Percentiles rank a stretch among this genome's conserved stretches.
Conservation (phyloP, 2,888 invertebrate species). For the Ametastegia equiseti region DNA sequence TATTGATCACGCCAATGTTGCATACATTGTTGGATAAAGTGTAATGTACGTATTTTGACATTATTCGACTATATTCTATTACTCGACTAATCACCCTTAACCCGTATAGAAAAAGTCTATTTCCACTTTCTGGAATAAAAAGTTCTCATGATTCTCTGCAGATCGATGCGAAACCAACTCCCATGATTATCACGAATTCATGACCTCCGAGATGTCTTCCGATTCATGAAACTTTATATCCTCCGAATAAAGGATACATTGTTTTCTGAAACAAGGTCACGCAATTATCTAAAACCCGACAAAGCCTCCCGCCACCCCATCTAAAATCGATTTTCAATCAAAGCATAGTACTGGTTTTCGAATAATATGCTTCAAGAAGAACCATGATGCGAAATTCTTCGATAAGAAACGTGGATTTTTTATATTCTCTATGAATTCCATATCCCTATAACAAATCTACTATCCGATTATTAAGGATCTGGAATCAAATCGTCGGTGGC, state of each 20-base stretch:
- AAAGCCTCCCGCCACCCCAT: not conserved
- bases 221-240: not conserved
- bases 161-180: not conserved
- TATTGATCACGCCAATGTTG: too few relatives aligned
- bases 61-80: too few relatives aligned
- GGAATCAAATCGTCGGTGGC: not conserved
- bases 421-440: too few relatives aligned
- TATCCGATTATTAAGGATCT: not conserved
- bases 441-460: not conserved
- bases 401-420: too few relatives aligned
- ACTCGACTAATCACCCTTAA: too few relatives aligned
- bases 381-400: not conserved
- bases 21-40: too few relatives aligned
- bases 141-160: too few relatives aligned
- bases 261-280: not conserved
- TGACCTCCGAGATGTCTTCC: not conserved
- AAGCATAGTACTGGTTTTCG: not conserved
- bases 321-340: conserved; percentile 4
- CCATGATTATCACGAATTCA: not conserved
- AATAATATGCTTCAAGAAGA: not conserved
- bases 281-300: not conserved
- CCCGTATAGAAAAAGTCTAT: too few relatives aligned
- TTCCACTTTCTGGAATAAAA: too few relatives aligned
- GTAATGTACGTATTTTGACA: too few relatives aligned
- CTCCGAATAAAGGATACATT: not conserved